Evolutionary conservation across 1,140 invertebrate species (phyloP).

Genomic region (Coelopa frigida): DNA sequence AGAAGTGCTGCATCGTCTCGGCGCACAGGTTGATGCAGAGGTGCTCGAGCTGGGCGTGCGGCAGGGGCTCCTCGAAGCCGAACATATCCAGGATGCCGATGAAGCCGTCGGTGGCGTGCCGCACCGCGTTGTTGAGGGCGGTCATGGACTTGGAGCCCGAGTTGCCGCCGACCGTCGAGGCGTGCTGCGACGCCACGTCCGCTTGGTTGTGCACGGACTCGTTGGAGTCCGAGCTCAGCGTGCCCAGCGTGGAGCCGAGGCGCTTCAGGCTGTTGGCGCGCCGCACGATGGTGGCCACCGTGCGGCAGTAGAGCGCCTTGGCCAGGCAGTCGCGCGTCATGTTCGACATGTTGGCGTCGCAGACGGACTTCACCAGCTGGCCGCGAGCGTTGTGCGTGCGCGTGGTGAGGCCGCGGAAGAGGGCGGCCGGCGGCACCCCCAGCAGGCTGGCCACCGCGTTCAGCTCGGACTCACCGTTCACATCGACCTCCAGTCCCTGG

Average conservation of each 20-base stretch:
- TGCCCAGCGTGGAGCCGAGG: conserved; percentile 78
- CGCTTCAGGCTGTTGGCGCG: conserved; percentile 87
- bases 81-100: conserved; percentile 95
- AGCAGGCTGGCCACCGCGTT: conserved; percentile 77
- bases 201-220: conserved; percentile 86
- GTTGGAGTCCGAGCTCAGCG: conserved; percentile 82
- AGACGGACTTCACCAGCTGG: conserved; percentile 75
- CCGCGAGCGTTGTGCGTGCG: conserved; percentile 75
- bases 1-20: conserved; percentile 96
- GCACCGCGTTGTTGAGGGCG: conserved; percentile 81
- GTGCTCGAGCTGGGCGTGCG: conserved; percentile 78
- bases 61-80: conserved; percentile 87
- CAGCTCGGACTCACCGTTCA: conserved; percentile 69
- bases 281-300: conserved; percentile 88
- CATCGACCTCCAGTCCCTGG: conserved; percentile 61
- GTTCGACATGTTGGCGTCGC: conserved; percentile 77
- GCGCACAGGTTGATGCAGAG: conserved; percentile 92
- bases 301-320: conserved; percentile 88
- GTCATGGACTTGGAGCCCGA: conserved; percentile 86
- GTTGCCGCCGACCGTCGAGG: conserved; percentile 70
- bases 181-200: conserved; percentile 76
- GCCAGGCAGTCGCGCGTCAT: conserved; percentile 82
- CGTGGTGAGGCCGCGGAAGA: conserved; percentile 75
- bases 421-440: conserved; percentile 66
- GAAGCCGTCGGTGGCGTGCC: conserved; percentile 90